Evolutionary conservation across 1,140 invertebrate genomes (phyloP).

Genomic region (Anastrepha obliqua): DNA sequence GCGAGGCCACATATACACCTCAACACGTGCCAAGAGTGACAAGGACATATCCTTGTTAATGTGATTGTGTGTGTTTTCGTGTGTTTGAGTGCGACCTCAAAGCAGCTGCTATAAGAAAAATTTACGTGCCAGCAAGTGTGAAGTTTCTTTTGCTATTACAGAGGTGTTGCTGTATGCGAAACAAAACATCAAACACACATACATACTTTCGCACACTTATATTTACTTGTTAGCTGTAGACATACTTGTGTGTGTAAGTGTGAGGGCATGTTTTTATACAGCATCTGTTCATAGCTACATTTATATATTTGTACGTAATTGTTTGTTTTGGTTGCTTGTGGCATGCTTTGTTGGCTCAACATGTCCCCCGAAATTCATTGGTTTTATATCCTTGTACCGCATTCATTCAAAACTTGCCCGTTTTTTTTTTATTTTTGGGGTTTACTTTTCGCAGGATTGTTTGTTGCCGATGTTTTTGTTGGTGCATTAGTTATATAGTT

Average conservation of each 20-base stretch:
- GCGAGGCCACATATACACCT: background rate
- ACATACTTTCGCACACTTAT: too few species aligned
- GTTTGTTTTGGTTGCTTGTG: constrained; percentile 27
- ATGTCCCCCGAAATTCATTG: constrained; percentile 34
- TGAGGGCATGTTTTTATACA: too few species aligned
- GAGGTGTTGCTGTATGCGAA: background rate
- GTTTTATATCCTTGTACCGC: constrained; percentile 16
- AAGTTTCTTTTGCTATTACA: constrained; percentile 1
- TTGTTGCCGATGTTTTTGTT: background rate
- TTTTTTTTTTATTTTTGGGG: too few species aligned
- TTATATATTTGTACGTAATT: background rate
- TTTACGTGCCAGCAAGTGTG: constrained; percentile 20
- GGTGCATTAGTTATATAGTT: background rate
- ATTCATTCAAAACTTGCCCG: constrained; percentile 32
- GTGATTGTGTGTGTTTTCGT: background rate
- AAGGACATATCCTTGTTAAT: background rate
- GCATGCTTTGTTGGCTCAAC: background rate
- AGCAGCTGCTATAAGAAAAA: constrained; percentile 20
- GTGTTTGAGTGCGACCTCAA: background rate
- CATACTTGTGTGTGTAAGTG: background rate
- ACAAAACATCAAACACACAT: too few species aligned
- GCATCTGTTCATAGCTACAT: too few species aligned
- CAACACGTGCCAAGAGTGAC: constrained; percentile 8
- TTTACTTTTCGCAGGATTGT: background rate
- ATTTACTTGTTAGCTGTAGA: constrained; percentile 4